Conservation (phyloP, 2,797 vertebrate species). For the Potorous gilbertii region DNA sequence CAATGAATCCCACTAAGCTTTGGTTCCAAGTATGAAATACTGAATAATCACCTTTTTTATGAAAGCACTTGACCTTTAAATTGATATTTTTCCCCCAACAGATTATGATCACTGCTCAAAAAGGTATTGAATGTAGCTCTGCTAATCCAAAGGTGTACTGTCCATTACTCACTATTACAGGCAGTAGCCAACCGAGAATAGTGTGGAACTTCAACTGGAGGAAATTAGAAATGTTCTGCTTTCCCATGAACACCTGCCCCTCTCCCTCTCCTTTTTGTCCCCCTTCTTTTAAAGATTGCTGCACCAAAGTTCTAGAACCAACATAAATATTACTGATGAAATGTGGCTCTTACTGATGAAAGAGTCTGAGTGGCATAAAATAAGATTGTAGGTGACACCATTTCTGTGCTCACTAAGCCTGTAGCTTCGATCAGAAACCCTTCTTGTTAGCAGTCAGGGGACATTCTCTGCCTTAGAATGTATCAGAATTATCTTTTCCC, state of each 20-base stretch:
- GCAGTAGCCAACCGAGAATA: constrained; percentile 61
- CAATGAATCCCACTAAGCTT: constrained; percentile 82
- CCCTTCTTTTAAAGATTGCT: constrained; percentile 60
- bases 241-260: constrained; percentile 65
- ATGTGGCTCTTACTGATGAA: constrained; percentile 69
- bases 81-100: constrained; percentile 79
- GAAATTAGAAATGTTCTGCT: constrained; percentile 68
- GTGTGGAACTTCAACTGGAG: constrained; percentile 70
- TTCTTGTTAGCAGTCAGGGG: constrained; percentile 47
- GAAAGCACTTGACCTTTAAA: constrained; percentile 86
- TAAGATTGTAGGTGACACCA: constrained; percentile 67
- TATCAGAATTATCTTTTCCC: constrained; percentile 18
- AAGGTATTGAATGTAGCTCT: constrained; percentile 75
- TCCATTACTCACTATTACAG: constrained; percentile 76
- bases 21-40: constrained; percentile 84
- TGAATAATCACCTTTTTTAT: constrained; percentile 84
- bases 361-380: constrained; percentile 71
- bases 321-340: constrained; percentile 67
- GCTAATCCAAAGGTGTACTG: constrained; percentile 75
- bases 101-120: constrained; percentile 82
- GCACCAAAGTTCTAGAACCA: constrained; percentile 72
- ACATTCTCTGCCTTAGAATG: constrained; percentile 63
- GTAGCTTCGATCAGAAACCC: constrained; percentile 39
- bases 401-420: constrained; percentile 69
- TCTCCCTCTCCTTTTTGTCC: constrained; percentile 16